Percentiles rank a stretch among this genome's conserved stretches.
Evolutionary conservation across 2,888 invertebrate genomes (phyloP).

Genomic region (Spodoptera picta): DNA sequence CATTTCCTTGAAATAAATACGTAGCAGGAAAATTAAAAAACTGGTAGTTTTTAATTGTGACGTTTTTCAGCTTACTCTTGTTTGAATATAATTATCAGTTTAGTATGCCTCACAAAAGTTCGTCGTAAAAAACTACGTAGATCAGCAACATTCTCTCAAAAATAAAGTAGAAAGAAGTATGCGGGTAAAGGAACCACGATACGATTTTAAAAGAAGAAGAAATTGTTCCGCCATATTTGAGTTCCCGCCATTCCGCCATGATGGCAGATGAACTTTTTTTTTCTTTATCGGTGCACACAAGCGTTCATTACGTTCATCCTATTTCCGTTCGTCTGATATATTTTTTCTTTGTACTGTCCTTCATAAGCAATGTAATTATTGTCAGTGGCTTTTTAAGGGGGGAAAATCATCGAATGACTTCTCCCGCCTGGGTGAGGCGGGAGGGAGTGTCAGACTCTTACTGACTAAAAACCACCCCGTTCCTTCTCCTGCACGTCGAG

Average conservation of each 20-base stretch:
- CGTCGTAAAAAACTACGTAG: neutral
- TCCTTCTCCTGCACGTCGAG: too few species aligned
- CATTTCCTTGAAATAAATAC: too few species aligned
- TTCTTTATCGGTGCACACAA: conserved; percentile 5
- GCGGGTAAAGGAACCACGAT: conserved; percentile 6
- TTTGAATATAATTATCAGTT: too few species aligned
- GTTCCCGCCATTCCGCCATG: conserved; percentile 8
- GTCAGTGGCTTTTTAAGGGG: conserved; percentile 23
- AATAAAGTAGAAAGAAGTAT: conserved; percentile 14
- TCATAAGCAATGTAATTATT: conserved; percentile 16
- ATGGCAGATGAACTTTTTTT: conserved; percentile 10
- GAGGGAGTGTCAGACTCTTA: too few species aligned
- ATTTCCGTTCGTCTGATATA: conserved; percentile 8
- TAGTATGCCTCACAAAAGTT: too few species aligned
- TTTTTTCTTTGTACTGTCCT: conserved; percentile 9
- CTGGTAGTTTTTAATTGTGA: too few species aligned
- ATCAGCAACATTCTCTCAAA: conserved; percentile 3
- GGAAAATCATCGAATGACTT: too few species aligned
- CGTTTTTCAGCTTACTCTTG: too few species aligned
- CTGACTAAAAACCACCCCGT: too few species aligned
- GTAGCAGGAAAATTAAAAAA: too few species aligned
- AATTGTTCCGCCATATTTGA: conserved; percentile 21
- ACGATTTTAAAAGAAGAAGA: conserved; percentile 28
- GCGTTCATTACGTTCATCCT: conserved; percentile 17
- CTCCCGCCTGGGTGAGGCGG: too few species aligned